A percentile compares a stretch with the other conserved stretches of the same genome.
Evolutionary conservation across 2,113 vertebrate species (phyloP).

Genomic region (Ursus arctos): DNA sequence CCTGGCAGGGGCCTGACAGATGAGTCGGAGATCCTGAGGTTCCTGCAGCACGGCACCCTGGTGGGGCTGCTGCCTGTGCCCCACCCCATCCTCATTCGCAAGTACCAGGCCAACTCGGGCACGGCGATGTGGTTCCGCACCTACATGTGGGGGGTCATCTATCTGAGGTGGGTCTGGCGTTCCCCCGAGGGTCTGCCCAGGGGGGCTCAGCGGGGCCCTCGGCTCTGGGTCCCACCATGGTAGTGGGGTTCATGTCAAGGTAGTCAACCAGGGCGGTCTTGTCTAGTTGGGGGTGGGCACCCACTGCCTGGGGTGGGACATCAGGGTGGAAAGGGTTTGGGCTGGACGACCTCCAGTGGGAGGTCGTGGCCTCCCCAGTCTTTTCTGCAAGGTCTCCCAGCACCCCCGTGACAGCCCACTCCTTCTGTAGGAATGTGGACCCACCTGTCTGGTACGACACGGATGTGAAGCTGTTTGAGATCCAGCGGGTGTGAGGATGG

Average conservation of each 20-base stretch:
- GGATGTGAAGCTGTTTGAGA: constrained; percentile 98
- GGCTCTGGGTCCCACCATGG: not conserved
- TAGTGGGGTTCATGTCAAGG: not conserved
- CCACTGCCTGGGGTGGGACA: not conserved
- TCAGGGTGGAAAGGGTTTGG: not conserved
- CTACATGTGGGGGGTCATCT: constrained; percentile 99
- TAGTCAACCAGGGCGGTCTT: not conserved
- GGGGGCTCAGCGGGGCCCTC: not conserved
- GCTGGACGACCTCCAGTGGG: not conserved
- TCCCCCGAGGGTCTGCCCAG: not conserved
- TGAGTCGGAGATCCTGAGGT: constrained; percentile 98
- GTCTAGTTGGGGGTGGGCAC: not conserved
- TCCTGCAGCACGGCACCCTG: constrained; percentile 97
- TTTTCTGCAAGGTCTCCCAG: accelerated
- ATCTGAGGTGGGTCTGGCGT: constrained; percentile 91
- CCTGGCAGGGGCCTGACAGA: constrained; percentile 95
- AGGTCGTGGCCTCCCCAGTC: not conserved
- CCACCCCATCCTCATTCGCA: constrained; percentile 98
- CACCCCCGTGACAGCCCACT: not conserved
- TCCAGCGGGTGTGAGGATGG: constrained; percentile 95
- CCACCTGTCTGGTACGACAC: constrained; percentile 99
- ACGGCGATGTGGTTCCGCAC: constrained; percentile 99
- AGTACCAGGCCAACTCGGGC: constrained; percentile 99
- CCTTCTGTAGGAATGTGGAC: constrained; percentile 95
- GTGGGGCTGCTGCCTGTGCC: constrained; percentile 98